Conservation (phyloP, 2,888 invertebrate species). For the Scaptomyza flava region DNA sequence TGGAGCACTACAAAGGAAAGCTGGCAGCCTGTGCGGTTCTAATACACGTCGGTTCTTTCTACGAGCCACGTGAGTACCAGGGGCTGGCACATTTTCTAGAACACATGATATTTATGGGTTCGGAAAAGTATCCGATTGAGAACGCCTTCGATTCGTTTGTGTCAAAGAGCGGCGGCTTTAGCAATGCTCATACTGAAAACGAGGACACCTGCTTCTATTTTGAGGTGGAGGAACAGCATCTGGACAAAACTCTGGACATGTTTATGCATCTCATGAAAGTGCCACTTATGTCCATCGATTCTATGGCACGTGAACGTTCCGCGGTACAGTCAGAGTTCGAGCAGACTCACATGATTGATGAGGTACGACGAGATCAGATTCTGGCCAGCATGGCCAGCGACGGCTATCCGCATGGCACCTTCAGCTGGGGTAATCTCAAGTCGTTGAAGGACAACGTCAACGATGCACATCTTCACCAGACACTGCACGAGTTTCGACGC, state of each 20-base stretch:
- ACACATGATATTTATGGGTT: slow-evolving; percentile 98
- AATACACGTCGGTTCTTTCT: slow-evolving; percentile 92
- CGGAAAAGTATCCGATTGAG: slow-evolving; percentile 94
- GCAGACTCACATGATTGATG: slow-evolving; percentile 90
- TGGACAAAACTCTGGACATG: slow-evolving; percentile 90
- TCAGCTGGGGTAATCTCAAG: slow-evolving; percentile 93
- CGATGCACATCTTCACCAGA: slow-evolving; percentile 88
- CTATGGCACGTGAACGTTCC: slow-evolving; percentile 93
- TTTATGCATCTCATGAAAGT: slow-evolving; percentile 95
- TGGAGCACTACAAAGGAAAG: slow-evolving; percentile 78
- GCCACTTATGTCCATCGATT: slow-evolving; percentile 92
- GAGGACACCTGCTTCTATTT: slow-evolving; percentile 95
- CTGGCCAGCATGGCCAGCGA: slow-evolving; percentile 88
- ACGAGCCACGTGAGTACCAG: slow-evolving; percentile 91
- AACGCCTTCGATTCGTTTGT: slow-evolving; percentile 93
- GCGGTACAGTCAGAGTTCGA: slow-evolving; percentile 96
- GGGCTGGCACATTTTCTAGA: slow-evolving; percentile 94
- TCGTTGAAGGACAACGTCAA: slow-evolving; percentile 89
- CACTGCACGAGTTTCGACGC: slow-evolving; percentile 90
- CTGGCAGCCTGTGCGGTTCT: slow-evolving; percentile 90
- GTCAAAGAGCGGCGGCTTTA: slow-evolving; percentile 92
- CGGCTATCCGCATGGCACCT: slow-evolving; percentile 90
- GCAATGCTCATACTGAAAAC: slow-evolving; percentile 94
- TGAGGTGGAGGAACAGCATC: slow-evolving; percentile 92
- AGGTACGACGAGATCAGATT: slow-evolving; percentile 91